Evolutionary conservation across 1,140 invertebrate genomes (phyloP), one percentile per base, ranked within the genome.

Genomic region (Drosophila sp.): DNA sequence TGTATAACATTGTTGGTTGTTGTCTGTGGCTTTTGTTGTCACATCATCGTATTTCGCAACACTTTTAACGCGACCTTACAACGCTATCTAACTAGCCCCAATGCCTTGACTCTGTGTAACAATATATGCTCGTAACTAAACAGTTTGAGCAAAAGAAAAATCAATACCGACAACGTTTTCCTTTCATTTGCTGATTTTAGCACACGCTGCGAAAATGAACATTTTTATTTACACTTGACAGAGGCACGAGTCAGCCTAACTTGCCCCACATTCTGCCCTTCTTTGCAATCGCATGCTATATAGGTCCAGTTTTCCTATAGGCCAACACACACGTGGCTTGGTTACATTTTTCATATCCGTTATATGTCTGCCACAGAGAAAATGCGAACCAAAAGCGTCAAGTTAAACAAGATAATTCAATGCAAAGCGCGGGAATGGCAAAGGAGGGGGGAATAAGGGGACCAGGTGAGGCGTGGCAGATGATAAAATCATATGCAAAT

Each of bases 141-240:
- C 36, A 43, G 50, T 9, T 1, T 29, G 34, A 7, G 32, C 11
- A 63, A 65, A 70, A 46, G 43, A 69, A 76, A 86, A 87, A 87
- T 87, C 82, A 89, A 87, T 87, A 87, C n/a, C 46, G 38, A 34
- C 67, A 56, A 66, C 56, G 64, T 75, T 81, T 84, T 65, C 41
- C 78, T 74, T 81, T 81, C 63, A 65, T 79, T 79, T 32, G 62
- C 80, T 58, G 64, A 69, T 86, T 80, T 75, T 64, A 62, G 81
- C 81, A 63, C 78, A 84, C 72, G 54, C 57, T 34, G 78, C 82
- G 67, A 72, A 87, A 79, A 78, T 87, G 78, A 54, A 86, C n/a
- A 86, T 73, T 78, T 86, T 72, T 78, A 82, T 86, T 87, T 86
- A 78, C 82, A 86, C 82, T 86, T 89, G 82, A 82, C 82, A 82